Base-by-base conservation (phyloP, 2,888 invertebrate genomes). In the Eudemis profundana region DNA sequence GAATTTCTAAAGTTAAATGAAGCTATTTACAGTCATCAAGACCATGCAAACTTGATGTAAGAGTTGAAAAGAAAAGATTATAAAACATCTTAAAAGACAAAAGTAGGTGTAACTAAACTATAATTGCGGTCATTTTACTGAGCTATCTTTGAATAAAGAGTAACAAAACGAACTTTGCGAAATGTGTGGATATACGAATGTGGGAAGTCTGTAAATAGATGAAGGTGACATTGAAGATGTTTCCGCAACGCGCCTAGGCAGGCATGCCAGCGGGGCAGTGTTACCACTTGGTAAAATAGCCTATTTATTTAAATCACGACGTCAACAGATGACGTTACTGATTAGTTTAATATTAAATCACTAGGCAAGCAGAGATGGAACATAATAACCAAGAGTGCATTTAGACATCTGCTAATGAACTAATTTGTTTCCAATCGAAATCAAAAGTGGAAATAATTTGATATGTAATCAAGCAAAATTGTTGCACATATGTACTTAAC, bases 161-260 rank as follows among this genome's bases (percentile, higher is more conserved):
- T 10, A 54, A 54, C 53, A 63, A 50, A 57, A 44, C 46, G 29
- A 61, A 54, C 44, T 50, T 38, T 51, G 44, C 36, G 50, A 42
- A 59, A 36, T 64, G 49, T 49, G 40, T 54, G 54, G 17, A 27
- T 14, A 50, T 64, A 67, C 46, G 67, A 70, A 78, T 73, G 70
- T 70, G 78, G 76, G 76, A 79, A 74, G 75, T 74, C 72, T 79
- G 79, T 75, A 79, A 81, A 84, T 86, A 84, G 81, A 78, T 77
- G 74, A 78, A 82, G 81, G 82, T 86, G 87, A 86, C 86, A 85
- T 86, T 86, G 84, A 78, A 72, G 75, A 81, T 74, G 77, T 84
- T 86, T 86, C 86, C 84, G 85, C 77, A 74, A 78, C 75, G 73
- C 76, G 73, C 76, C 61, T 60, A 81, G 79, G 73, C 76, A 81